Conservation (phyloP, 2,113 vertebrate genomes). For the Salvelinus sp. region DNA sequence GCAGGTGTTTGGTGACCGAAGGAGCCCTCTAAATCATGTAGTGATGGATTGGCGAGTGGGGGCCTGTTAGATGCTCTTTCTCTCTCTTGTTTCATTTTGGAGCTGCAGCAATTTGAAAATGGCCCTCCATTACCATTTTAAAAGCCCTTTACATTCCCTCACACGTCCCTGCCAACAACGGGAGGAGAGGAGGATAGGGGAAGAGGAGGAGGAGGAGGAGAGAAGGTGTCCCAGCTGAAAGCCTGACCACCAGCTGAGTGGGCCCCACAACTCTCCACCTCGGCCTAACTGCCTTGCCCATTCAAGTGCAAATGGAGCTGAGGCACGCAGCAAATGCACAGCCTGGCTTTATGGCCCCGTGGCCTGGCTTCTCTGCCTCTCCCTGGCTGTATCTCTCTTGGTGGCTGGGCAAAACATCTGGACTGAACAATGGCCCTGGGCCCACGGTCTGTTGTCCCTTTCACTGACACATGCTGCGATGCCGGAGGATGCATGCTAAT, state of each 20-base stretch:
- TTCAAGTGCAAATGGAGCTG: constrained; percentile 58
- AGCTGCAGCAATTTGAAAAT: constrained; percentile 14
- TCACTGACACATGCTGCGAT: constrained; percentile 43
- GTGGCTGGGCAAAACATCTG: constrained; percentile 59
- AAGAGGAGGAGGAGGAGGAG: constrained; percentile 12
- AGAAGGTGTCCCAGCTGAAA: background rate
- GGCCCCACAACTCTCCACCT: background rate
- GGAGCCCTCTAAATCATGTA: background rate
- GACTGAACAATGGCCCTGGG: constrained; percentile 33
- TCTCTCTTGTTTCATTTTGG: background rate
- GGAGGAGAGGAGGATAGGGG: constrained; percentile 5
- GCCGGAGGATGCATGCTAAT: constrained; percentile 18
- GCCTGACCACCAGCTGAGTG: constrained; percentile 4
- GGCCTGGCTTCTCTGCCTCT: constrained; percentile 19
- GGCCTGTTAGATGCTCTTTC: background rate
- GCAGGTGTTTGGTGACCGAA: background rate
- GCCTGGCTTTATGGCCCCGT: constrained; percentile 32
- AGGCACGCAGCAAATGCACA: constrained; percentile 42
- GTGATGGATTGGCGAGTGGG: background rate
- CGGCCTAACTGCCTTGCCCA: constrained; percentile 26
- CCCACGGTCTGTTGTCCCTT: background rate
- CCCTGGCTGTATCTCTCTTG: constrained; percentile 32
- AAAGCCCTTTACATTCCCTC: constrained; percentile 34
- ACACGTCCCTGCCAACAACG: constrained; percentile 1
- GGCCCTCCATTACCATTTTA: constrained; percentile 37